Percentiles rank a stretch among this genome's conserved stretches.
phyloP scores from a whole-genome alignment of 1,140 invertebrate species.

The Eumeta japonica region DNA sequence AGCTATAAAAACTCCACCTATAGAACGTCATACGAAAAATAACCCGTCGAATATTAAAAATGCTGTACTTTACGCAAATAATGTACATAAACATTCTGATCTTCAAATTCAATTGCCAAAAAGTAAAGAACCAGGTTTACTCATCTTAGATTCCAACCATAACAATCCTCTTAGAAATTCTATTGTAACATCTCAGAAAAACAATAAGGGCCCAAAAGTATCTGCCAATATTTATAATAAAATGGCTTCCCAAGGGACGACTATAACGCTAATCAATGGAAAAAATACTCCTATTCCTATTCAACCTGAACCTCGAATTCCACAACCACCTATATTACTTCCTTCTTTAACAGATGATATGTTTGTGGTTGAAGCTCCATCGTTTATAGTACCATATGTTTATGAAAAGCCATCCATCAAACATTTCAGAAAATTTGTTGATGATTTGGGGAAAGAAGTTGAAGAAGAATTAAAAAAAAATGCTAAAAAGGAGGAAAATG shows the following conservation, averaged over 20 bases:
- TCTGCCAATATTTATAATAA: constrained; percentile 38
- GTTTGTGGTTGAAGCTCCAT: constrained; percentile 87
- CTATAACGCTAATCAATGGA: constrained; percentile 40
- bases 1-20: constrained; percentile 67
- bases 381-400: constrained; percentile 90
- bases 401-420: constrained; percentile 83
- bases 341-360: constrained; percentile 84
- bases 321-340: constrained; percentile 60
- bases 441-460: constrained; percentile 65
- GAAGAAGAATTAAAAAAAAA: too few relatives aligned
- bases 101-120: constrained; percentile 48
- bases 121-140: constrained; percentile 75
- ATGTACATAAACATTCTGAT: constrained; percentile 53
- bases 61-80: constrained; percentile 68
- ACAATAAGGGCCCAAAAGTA: constrained; percentile 10
- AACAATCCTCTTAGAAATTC: constrained; percentile 62
- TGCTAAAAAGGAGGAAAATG: constrained; percentile 44
- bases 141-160: constrained; percentile 79
- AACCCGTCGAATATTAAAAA: constrained; percentile 71
- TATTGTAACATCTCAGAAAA: constrained; percentile 14
- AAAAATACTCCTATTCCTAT: constrained; percentile 26
- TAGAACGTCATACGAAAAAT: constrained; percentile 33
- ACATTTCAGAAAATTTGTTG: constrained; percentile 74
- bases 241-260: constrained; percentile 40
- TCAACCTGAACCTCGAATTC: constrained; percentile 28